Evolutionary conservation across 2,113 vertebrate species (phyloP), one percentile per base, ranked within the genome.

Genomic region (Setophaga petechia): DNA sequence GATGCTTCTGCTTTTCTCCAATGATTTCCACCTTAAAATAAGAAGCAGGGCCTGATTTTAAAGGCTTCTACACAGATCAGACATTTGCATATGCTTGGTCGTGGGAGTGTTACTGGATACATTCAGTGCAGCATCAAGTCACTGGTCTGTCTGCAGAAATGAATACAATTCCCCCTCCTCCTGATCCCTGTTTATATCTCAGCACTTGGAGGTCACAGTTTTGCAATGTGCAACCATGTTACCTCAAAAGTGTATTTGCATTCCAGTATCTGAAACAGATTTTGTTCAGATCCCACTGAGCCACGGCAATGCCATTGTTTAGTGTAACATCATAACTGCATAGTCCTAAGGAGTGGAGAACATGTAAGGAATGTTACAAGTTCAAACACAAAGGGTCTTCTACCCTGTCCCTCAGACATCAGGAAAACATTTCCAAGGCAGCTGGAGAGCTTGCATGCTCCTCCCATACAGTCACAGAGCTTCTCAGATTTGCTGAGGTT

Each of bases 191-290:
- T 75, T 90, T n/a, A 49, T 15, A 54, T 46, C 71, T 49, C 31
- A 77, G 25, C 1, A 2, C 25, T 0, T 21, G 22, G 80, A 71
- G 24, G 15, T 46, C 52, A 25, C 13, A 15, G 5, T 58, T 91
- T 71, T 57, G 39, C 0, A 0, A 20, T 3, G 4, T 31, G 7
- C 9, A 61, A 6, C 31, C 15, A 4, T 9, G 33, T 35, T 51
- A 44, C 25, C n/a, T 39, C n/a, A 33, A 88, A 82, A 35, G 9
- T 33, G 27, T 8, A 46, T 54, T 39, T 84, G 37, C 61, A 80
- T 73, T 75, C 20, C 11, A 52, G 0, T 19, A 25, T 44, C 44
- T 52, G 14, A 84, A 24, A 25, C 21, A 77, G 23, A 15, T 5
- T 67, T 77, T 39, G 5, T 55, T 57, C 46, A 25, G 6, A n/a